phyloP scores from a whole-genome alignment of 2,888 invertebrate genomes.

The Lypha dubia region DNA sequence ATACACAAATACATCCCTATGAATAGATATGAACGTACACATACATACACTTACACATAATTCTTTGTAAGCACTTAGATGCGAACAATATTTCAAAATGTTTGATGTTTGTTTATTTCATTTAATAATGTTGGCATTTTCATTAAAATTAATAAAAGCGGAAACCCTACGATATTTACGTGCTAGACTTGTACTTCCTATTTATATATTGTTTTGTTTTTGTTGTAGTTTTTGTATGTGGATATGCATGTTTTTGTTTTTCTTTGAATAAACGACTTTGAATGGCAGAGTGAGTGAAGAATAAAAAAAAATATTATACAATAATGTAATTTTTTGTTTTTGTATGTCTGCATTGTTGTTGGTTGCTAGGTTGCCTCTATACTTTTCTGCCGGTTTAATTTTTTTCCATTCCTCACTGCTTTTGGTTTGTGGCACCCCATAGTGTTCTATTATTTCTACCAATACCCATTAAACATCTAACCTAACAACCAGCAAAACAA shows the following conservation, averaged over 20 bases:
- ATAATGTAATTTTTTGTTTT: conserved; percentile 29
- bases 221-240: conserved; percentile 4
- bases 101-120: conserved; percentile 13
- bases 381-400: conserved; percentile 31
- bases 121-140: conserved; percentile 42
- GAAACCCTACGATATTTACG: conserved; percentile 64
- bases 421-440: conserved; percentile 68
- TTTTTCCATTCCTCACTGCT: conserved; percentile 20
- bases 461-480: conserved; percentile 48
- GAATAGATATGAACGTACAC: too few species aligned
- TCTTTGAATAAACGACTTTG: neutral
- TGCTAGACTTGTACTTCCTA: conserved; percentile 69
- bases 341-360: conserved; percentile 63
- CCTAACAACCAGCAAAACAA: conserved; percentile 49
- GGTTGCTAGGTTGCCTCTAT: conserved; percentile 27
- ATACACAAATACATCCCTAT: neutral
- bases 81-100: conserved; percentile 2
- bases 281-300: neutral
- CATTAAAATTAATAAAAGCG: conserved; percentile 68
- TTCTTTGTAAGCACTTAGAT: neutral
- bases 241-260: neutral
- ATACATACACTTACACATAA: neutral
- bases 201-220: conserved; percentile 9
- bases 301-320: conserved; percentile 12
- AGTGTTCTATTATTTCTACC: conserved; percentile 55